Conservation (phyloP, 2,888 invertebrate genomes). For the Drosophila suboccidentalis region DNA sequence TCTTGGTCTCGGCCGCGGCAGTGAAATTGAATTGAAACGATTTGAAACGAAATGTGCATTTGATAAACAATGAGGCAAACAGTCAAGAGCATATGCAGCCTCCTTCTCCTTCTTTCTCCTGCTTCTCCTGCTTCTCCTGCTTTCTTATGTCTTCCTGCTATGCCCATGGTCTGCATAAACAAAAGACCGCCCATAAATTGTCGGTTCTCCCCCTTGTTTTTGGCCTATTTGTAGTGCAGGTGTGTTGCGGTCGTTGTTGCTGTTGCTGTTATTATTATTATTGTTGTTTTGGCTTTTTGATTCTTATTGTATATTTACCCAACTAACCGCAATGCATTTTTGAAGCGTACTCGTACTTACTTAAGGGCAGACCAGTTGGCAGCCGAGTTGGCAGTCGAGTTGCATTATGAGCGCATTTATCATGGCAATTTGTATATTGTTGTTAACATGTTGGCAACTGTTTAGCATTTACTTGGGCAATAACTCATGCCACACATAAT, state of each 20-base stretch:
- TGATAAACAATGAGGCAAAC: constrained; percentile 46
- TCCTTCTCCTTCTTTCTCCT: not conserved
- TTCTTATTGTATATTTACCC: constrained; percentile 32
- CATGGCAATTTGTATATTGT: constrained; percentile 33
- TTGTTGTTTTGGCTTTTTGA: constrained; percentile 14
- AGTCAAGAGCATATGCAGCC: constrained; percentile 26
- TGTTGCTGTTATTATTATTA: constrained; percentile 4
- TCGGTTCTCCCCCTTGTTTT: constrained; percentile 22
- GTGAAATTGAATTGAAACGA: constrained; percentile 60
- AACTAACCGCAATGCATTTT: constrained; percentile 38
- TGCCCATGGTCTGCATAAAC: constrained; percentile 35
- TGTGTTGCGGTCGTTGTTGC: constrained; percentile 27
- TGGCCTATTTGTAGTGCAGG: constrained; percentile 52
- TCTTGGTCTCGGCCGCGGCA: constrained; percentile 72
- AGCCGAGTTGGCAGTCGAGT: constrained; percentile 62
- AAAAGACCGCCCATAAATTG: constrained; percentile 51
- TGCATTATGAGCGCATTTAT: constrained; percentile 52
- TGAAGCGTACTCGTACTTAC: constrained; percentile 8
- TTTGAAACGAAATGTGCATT: constrained; percentile 67
- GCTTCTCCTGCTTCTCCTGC: not conserved
- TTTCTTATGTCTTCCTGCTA: not conserved
- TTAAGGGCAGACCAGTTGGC: constrained; percentile 65
- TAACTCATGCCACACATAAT: constrained; percentile 25
- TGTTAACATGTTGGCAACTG: constrained; percentile 56
- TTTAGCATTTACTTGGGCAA: constrained; percentile 28